Evolutionary conservation across 2,113 vertebrate species (phyloP), one percentile per base, ranked within the genome.

Genomic region (Pseudorectes ferrugineus): DNA sequence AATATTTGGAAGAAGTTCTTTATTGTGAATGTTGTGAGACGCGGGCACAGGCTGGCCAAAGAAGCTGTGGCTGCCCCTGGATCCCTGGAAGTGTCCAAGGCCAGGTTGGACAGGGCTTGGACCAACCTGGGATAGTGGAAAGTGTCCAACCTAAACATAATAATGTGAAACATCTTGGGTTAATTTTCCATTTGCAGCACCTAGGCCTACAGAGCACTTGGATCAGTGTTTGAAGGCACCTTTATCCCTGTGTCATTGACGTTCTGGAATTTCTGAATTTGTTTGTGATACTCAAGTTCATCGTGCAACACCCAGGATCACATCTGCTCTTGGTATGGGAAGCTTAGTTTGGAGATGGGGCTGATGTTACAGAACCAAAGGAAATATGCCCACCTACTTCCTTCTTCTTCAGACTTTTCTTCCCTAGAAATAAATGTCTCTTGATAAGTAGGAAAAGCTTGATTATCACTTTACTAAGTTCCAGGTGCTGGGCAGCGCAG

Each of bases 271-370:
- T 79, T 57, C 23, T 14, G 38, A 28, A 80, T 42, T 28, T 20
- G 3, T 33, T 79, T 61, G 62, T 70, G 61, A 38, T 13, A 21
- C n/a, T 63, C 4, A 19, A 40, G 5, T 36, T 66, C 26, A 23
- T 8, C 1, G 0, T 13, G 4, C 3, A 42, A 5, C 9, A 4
- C 9, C 23, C 19, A n/a, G 25, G 36, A 19, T 28, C 0, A 0
- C 1, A 1, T 26, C 61, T 45, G 2, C 19, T 31, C 5, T 42
- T 18, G 14, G 2, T 8, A 10, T 1, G 24, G 18, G 25, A 76
- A 68, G 3, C 35, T 91, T 25, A 22, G 5, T 49, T 24, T 38
- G n/a, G 31, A 72, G 29, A 48, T 29, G 35, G 3, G 7, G 6
- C 23, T 93, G 24, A 73, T 36, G 24, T 33, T 57, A 35, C 25